Base-by-base conservation (phyloP, 2,888 invertebrate genomes). In the Pemphredon lugubris region DNA sequence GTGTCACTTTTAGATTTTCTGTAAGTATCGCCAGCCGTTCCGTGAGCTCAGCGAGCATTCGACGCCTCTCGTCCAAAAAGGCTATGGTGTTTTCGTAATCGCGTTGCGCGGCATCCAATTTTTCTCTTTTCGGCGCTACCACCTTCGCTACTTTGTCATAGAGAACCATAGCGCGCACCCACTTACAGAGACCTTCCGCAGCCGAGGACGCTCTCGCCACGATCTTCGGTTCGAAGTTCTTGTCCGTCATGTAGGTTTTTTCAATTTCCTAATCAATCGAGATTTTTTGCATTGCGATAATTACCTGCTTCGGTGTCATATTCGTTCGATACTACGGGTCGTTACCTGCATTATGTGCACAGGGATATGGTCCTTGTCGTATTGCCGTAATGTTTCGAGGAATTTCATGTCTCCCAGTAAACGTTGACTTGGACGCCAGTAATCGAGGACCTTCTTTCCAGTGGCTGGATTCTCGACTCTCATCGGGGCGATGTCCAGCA, bases 151-250 rank as follows among this genome's bases (percentile, higher is more conserved):
- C 93, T 59, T 91, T 91, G 84, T 95, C 94, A 83, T 95, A 95
- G 73, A 93, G 92, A 61, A 94, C 94, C 92, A 95, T 93, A 0
- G 95, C 95, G 32, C 93, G 90, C n/a, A 95, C 93, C 95, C 95
- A 95, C 77, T 93, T 93, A 87, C 94, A 94, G 2, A 94, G 90
- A 59, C 94, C 94, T 86, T 95, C 94, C 16, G 94, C 94, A 2
- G 95, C 95, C 57, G 93, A 93, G 0, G 94, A 95, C 0, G 94
- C 94, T 82, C 94, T 93, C n/a, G 93, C 92, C 1, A 94, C 93
- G 1, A 93, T 90, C 23, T 91, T 90, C 0, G 94, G 94, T 77
- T 93, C 92, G 82, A 94, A 94, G 67, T 92, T 92, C 34, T 93
- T 91, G 79, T 94, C 92, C 1, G 91, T 91, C 71, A 94, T 90